phyloP scores from a whole-genome alignment of 2,113 vertebrate species.

The Nycticebus coucang region DNA sequence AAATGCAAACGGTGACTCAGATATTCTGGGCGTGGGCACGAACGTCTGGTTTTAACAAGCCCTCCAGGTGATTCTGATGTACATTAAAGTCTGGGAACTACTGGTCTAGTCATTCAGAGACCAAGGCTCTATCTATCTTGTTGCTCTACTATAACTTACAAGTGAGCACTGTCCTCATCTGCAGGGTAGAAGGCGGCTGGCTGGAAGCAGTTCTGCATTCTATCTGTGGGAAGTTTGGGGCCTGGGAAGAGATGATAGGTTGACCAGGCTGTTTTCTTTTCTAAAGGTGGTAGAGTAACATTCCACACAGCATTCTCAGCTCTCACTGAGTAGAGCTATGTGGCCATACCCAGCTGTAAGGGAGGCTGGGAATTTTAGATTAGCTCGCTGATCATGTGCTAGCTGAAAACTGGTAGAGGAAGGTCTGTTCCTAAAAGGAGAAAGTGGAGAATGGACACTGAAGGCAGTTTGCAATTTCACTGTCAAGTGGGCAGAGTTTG shows the following conservation, averaged over 20 bases:
- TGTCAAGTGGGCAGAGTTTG: not conserved
- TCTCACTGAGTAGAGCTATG: not conserved
- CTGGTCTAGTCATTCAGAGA: not conserved
- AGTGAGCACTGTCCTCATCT: not conserved
- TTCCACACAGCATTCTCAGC: not conserved
- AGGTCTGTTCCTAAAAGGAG: not conserved
- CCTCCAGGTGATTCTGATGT: not conserved
- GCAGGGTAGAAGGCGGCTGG: not conserved
- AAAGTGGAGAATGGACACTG: not conserved
- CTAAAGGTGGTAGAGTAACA: not conserved
- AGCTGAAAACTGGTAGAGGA: not conserved
- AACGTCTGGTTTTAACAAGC: not conserved
- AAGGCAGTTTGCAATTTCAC: not conserved
- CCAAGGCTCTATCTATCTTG: not conserved
- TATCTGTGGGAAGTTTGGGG: not conserved
- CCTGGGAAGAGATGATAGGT: not conserved
- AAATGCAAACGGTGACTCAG: not conserved
- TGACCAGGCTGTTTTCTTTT: not conserved
- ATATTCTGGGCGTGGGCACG: not conserved
- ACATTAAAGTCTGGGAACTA: not conserved
- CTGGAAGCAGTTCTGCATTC: not conserved
- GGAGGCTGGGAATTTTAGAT: not conserved
- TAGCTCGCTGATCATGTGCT: not conserved
- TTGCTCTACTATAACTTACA: not conserved
- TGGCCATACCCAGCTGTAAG: not conserved